These are phyloP conservation scores for Zaprionus capensis DNA, from an alignment of 1,140 invertebrate species.

Conservation along the genomic window DNA sequence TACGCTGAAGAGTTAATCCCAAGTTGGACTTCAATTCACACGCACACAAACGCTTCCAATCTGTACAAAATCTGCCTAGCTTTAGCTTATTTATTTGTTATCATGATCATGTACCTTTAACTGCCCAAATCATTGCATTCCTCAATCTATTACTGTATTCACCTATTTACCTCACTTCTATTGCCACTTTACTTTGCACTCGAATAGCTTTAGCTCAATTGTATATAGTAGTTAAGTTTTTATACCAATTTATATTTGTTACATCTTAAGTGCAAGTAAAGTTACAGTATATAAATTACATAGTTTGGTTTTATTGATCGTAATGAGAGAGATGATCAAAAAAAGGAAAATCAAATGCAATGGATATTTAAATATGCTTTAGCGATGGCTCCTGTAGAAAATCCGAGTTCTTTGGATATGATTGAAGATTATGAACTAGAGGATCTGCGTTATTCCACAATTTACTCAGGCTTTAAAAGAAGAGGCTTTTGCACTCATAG, in stretches of 20 bases:
- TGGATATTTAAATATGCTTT: no score
- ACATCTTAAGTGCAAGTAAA: conserved; percentile 9
- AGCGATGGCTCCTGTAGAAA: no score
- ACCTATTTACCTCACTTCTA: neutral
- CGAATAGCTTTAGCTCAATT: conserved; percentile 34
- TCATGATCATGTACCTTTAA: neutral
- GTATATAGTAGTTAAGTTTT: conserved; percentile 41
- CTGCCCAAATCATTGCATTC: conserved; percentile 5
- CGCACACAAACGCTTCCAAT: conserved; percentile 4
- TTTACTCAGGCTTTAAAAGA: no score
- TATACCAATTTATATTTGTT: conserved; percentile 25
- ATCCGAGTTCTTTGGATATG: no score
- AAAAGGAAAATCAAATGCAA: no score
- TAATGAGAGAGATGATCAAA: no score
- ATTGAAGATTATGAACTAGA: no score
- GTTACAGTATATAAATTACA: neutral
- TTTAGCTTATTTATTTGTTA: conserved; percentile 7
- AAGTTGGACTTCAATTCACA: neutral
- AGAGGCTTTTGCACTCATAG: no score
- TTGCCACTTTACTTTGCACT: neutral
- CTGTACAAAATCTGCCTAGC: neutral
- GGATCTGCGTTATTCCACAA: no score
- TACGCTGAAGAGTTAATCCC: neutral
- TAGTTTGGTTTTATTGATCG: neutral
- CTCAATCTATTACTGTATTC: neutral